These are phyloP conservation scores for Oxyura jamaicensis DNA, from an alignment of 2,113 vertebrate genomes.

Conservation along the genomic window DNA sequence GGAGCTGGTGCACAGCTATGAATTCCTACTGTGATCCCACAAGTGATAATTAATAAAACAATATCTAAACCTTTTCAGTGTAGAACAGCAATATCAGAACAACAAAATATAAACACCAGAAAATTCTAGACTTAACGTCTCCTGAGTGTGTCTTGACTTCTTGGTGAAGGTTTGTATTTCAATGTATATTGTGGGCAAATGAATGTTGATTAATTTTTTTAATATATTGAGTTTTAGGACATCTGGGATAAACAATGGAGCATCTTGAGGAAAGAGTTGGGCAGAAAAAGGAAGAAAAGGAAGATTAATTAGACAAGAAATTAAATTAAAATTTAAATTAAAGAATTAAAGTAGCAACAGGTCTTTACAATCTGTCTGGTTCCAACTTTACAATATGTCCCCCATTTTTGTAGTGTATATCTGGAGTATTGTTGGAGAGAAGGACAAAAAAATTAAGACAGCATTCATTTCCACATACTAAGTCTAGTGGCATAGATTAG, in stretches of 20 bases:
- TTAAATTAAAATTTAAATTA: too few species aligned
- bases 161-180: not conserved
- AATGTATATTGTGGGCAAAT: not conserved
- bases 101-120: not conserved
- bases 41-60: not conserved
- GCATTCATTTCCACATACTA: not conserved
- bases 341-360: not conserved
- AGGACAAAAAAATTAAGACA: not conserved
- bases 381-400: not conserved
- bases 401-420: not conserved
- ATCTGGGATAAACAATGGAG: not conserved
- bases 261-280: not conserved
- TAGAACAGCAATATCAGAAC: not conserved
- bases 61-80: not conserved
- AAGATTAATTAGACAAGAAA: not conserved
- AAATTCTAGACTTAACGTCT: not conserved
- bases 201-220: not conserved
- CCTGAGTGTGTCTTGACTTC: not conserved
- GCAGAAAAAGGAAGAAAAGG: not conserved
- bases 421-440: not conserved
- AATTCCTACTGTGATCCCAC: not conserved
- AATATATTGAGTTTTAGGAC: not conserved
- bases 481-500: not conserved
- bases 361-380: not conserved
- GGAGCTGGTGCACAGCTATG: fast-evolving